These are phyloP conservation scores for Poecilobothrus nobilitatus DNA, from an alignment of 2,888 invertebrate species.

Conservation along the genomic window DNA sequence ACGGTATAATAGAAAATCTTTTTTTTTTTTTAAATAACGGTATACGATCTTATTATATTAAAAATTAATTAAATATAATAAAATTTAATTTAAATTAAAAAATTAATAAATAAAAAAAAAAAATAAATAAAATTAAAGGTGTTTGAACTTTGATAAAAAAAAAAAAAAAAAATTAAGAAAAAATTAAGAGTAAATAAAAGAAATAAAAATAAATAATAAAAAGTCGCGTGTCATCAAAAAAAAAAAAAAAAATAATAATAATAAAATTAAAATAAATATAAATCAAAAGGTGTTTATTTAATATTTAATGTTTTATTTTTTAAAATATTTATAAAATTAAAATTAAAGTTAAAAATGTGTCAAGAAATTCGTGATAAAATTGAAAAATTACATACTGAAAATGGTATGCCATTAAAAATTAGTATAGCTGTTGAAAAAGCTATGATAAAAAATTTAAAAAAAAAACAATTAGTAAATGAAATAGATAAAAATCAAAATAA, in stretches of 20 bases:
- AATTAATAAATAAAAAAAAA: too few species aligned
- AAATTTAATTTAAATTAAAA: too few species aligned
- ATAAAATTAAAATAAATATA: background rate
- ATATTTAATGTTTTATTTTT: background rate
- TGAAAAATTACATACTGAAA: conserved; percentile 34
- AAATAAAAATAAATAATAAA: background rate
- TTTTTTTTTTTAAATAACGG: too few species aligned
- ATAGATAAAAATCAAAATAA: conserved; percentile 16
- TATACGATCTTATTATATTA: background rate
- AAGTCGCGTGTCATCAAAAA: background rate
- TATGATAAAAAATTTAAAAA: conserved; percentile 33
- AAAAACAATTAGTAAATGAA: conserved; percentile 17
- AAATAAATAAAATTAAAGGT: too few species aligned
- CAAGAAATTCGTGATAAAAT: conserved; percentile 38
- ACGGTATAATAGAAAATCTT: background rate
- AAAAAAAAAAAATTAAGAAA: background rate
- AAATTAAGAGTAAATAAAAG: background rate
- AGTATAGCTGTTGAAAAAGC: conserved; percentile 36
- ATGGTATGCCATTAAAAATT: conserved; percentile 41
- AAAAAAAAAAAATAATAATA: background rate
- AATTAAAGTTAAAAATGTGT: conserved; percentile 31
- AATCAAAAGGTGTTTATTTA: background rate
- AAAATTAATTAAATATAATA: too few species aligned
- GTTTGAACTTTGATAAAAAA: background rate
- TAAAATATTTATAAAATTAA: background rate